Evolutionary conservation across 2,888 invertebrate genomes (phyloP), one percentile per base, ranked within the genome.

Genomic region (Epinotia demarniana): DNA sequence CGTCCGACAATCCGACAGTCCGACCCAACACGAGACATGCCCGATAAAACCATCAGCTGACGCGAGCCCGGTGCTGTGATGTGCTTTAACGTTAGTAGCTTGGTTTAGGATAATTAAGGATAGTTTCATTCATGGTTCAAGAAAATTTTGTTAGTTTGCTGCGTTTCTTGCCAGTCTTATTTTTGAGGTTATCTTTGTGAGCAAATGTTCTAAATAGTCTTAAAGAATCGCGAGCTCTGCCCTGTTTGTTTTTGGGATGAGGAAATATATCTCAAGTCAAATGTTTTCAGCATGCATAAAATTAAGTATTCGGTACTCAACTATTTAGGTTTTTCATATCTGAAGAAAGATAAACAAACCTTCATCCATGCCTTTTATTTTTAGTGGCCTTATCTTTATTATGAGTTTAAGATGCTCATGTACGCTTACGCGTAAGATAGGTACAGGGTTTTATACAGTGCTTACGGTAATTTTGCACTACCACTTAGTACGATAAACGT

Each of bases 41-140:
- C 58, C 23, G 60, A 18, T 23, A 19, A 27, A n/a, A 11, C 43
- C 57, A 46, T 58, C 60, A 69, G 69, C 58, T 69, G 69, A 60
- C 60, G 75, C 80, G 79, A 83, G 80, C 84, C 76, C 80, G 79
- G 78, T 82, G 83, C 83, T 83, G 86, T 85, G 86, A 85, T 82
- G 72, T 76, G 67, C 57, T 73, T 72, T 66, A 62, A 60, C 75
- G 27, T 39, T 75, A 60, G 74, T 66, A 55, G 49, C n/a, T 13
- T 73, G 69, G 33, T 46, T 61, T 71, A 62, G 53, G 68, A 58
- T 27, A 46, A 64, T 73, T 73, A 49, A 67, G 77, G 77, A 74
- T 70, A 77, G 77, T 76, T 69, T 74, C 58, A 70, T 61, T 49
- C 18, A 73, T 43, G 6, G 18, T 57, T 43, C 8, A 5, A 39